A percentile compares a stretch with the other conserved stretches of the same genome.
Evolutionary conservation across 2,888 invertebrate genomes (phyloP).

Genomic region (Acholoe squamosa): DNA sequence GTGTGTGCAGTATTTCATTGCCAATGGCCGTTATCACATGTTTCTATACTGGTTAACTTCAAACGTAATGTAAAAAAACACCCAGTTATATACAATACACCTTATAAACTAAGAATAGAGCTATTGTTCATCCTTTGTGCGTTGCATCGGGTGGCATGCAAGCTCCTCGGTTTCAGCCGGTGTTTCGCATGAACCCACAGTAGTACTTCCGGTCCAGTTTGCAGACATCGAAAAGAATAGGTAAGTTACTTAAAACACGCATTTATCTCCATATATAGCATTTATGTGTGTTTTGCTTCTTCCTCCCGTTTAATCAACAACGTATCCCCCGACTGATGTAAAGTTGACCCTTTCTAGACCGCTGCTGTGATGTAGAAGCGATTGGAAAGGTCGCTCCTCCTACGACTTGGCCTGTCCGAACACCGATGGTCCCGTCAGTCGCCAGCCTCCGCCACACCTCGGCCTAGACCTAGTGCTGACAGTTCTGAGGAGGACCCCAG

Average conservation of each 20-base stretch:
- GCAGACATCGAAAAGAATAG: conserved; percentile 42
- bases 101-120: too few species aligned
- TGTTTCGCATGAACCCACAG: background rate
- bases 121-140: background rate
- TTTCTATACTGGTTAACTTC: too few species aligned
- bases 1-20: too few species aligned
- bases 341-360: background rate
- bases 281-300: background rate
- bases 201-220: conserved; percentile 56
- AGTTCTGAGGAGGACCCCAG: background rate
- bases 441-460: conserved; percentile 18
- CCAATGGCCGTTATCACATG: too few species aligned
- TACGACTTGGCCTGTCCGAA: conserved; percentile 33
- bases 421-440: conserved; percentile 36
- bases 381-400: conserved; percentile 24
- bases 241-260: conserved; percentile 29
- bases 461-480: conserved; percentile 26
- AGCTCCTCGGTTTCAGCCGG: background rate
- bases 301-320: conserved; percentile 10
- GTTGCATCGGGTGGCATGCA: conserved; percentile 46
- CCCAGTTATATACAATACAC: too few species aligned
- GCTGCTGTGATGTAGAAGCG: conserved; percentile 13
- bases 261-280: background rate
- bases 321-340: background rate
- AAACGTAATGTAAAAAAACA: too few species aligned